Conservation (phyloP, 2,888 invertebrate genomes). For the Lithophane socia region DNA sequence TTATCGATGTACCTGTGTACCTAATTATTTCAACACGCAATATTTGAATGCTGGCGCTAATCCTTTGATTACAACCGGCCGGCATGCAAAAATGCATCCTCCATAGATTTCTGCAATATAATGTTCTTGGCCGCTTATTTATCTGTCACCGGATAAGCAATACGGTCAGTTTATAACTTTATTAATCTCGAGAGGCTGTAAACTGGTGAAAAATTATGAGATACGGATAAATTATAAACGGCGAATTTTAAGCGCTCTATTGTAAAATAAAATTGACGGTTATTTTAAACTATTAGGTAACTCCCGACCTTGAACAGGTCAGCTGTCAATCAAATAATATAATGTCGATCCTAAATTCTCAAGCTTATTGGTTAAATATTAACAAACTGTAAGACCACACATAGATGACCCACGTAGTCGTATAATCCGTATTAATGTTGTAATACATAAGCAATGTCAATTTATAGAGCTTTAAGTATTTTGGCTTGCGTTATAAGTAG, state of each 20-base stretch:
- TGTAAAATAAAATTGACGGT: not conserved
- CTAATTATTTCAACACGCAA: too few species aligned
- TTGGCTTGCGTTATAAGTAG: slow-evolving; percentile 8
- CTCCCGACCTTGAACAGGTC: not conserved
- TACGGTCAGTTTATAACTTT: not conserved
- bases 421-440: slow-evolving; percentile 30
- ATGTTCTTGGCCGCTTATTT: not conserved
- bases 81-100: too few species aligned
- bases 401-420: slow-evolving; percentile 2
- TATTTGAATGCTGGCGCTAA: not conserved
- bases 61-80: too few species aligned
- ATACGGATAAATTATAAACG: too few species aligned
- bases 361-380: slow-evolving; percentile 18
- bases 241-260: not conserved
- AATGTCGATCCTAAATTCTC: not conserved
- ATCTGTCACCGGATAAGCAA: not conserved
- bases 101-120: too few species aligned
- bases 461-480: slow-evolving; percentile 32
- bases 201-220: too few species aligned
- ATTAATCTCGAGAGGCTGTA: not conserved
- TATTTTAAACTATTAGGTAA: not conserved
- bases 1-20: too few species aligned
- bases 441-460: slow-evolving; percentile 33
- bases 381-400: not conserved
- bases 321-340: slow-evolving; percentile 1